Percentiles rank a stretch among this genome's conserved stretches.
These are phyloP conservation scores for Siniperca chuatsi DNA, from an alignment of 2,113 vertebrate genomes.

Conservation along the genomic window DNA sequence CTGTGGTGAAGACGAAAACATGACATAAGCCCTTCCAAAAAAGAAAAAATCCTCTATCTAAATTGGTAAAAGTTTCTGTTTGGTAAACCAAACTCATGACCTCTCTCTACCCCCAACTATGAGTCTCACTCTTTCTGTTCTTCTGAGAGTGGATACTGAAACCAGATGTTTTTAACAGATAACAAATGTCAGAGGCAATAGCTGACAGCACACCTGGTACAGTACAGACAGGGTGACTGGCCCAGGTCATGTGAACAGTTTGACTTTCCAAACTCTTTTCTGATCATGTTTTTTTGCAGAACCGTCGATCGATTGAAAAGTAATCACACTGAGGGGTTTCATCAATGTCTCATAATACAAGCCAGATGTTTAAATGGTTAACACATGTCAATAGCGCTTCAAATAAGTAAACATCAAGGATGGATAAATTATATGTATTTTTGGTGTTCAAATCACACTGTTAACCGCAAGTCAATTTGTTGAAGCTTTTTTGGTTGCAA, in stretches of 20 bases:
- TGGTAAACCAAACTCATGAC: conserved; percentile 63
- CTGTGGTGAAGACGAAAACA: conserved; percentile 69
- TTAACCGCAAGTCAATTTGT: not conserved
- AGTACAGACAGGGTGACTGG: conserved; percentile 68
- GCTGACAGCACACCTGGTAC: conserved; percentile 80
- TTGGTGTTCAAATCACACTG: not conserved
- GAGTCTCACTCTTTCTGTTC: conserved; percentile 57
- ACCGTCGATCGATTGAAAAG: not conserved
- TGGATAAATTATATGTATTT: not conserved
- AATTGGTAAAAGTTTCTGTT: conserved; percentile 57
- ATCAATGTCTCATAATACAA: conserved; percentile 13
- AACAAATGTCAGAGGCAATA: conserved; percentile 81
- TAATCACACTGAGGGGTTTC: not conserved
- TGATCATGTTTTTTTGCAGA: conserved; percentile 20
- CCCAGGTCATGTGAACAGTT: conserved; percentile 56
- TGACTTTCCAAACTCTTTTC: conserved; percentile 34
- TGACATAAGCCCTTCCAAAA: conserved; percentile 60
- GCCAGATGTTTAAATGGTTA: conserved; percentile 49
- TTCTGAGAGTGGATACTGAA: conserved; percentile 72
- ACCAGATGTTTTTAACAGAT: conserved; percentile 86
- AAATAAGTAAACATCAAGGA: conserved; percentile 10
- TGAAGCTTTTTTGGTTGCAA: not conserved
- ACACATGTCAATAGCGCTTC: not conserved
- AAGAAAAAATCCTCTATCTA: conserved; percentile 24
- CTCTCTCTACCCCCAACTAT: conserved; percentile 61